Evolutionary conservation across 2,797 vertebrate species (phyloP).

Genomic region (Enteromius viviparus): DNA sequence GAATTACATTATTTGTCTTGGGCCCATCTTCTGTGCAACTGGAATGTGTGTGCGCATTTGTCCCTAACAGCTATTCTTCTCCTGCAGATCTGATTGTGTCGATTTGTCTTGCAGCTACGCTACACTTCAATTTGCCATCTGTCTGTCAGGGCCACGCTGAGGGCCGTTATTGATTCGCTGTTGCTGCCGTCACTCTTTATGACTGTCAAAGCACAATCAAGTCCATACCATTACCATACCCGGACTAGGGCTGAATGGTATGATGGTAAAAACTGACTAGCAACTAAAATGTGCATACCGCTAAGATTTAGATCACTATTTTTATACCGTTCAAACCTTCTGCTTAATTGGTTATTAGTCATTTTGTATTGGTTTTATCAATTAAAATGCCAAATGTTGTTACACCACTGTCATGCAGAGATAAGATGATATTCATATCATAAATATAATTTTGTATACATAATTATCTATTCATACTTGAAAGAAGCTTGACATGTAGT

Average conservation of each 20-base stretch:
- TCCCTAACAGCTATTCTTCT: constrained; percentile 66
- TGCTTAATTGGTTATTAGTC: not conserved
- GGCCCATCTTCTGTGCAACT: constrained; percentile 35
- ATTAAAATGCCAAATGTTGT: not conserved
- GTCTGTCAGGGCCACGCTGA: constrained; percentile 65
- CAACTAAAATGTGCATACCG: not conserved
- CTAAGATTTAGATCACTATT: not conserved
- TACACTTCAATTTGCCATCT: constrained; percentile 78
- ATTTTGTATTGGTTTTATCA: not conserved
- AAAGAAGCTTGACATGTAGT: not conserved
- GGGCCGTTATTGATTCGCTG: constrained; percentile 73
- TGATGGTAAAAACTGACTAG: not conserved
- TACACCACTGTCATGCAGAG: not conserved
- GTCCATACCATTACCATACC: constrained; percentile 69
- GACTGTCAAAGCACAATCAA: constrained; percentile 64
- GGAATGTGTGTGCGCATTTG: constrained; percentile 26
- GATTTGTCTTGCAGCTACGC: constrained; percentile 77
- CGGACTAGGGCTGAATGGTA: constrained; percentile 45
- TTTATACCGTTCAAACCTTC: not conserved
- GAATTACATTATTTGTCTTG: constrained; percentile 67
- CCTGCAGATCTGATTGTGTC: constrained; percentile 74
- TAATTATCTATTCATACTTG: not conserved
- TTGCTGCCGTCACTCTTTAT: constrained; percentile 70
- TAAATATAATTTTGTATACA: not conserved
- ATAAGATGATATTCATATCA: not conserved